Conservation (phyloP, 2,888 invertebrate species). For the Scaptodrosophila latifasciaeformis region DNA sequence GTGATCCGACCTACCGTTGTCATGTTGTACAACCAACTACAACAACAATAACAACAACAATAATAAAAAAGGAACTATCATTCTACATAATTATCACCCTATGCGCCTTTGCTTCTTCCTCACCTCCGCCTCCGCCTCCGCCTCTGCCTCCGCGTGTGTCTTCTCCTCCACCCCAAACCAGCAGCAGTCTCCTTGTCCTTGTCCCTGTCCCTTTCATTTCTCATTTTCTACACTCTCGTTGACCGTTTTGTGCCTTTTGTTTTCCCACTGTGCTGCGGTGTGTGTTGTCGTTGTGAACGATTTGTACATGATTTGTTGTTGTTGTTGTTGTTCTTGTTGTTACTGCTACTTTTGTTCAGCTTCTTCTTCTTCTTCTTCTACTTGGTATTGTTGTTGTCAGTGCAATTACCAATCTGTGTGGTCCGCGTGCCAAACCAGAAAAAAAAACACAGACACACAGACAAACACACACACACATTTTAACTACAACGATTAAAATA, state of each 20-base stretch:
- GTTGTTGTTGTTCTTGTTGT: neutral
- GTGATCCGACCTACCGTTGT: too few species aligned
- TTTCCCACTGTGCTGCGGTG: conserved; percentile 16
- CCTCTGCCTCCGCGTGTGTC: too few species aligned
- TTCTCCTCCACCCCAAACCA: conserved; percentile 29
- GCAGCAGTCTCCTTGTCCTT: neutral
- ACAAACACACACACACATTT: too few species aligned
- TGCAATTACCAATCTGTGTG: conserved; percentile 1
- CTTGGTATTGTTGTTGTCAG: neutral
- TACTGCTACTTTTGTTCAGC: conserved; percentile 7
- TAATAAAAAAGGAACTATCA: conserved; percentile 59
- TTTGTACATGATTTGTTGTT: neutral
- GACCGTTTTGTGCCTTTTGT: conserved; percentile 12
- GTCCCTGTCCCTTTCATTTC: neutral
- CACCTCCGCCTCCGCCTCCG: too few species aligned
- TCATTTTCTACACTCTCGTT: too few species aligned
- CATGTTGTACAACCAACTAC: conserved; percentile 12
- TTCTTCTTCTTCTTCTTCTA: neutral
- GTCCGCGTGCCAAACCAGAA: neutral
- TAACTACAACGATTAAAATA: too few species aligned
- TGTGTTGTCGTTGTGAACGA: conserved; percentile 11
- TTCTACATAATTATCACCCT: conserved; percentile 64
- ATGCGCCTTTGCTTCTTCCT: too few species aligned
- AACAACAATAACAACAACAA: conserved; percentile 11
- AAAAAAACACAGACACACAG: neutral